A percentile compares a stretch with the other conserved stretches of the same genome.
Evolutionary conservation across 2,113 vertebrate genomes (phyloP).

Genomic region (Planiliza haematocheilus): DNA sequence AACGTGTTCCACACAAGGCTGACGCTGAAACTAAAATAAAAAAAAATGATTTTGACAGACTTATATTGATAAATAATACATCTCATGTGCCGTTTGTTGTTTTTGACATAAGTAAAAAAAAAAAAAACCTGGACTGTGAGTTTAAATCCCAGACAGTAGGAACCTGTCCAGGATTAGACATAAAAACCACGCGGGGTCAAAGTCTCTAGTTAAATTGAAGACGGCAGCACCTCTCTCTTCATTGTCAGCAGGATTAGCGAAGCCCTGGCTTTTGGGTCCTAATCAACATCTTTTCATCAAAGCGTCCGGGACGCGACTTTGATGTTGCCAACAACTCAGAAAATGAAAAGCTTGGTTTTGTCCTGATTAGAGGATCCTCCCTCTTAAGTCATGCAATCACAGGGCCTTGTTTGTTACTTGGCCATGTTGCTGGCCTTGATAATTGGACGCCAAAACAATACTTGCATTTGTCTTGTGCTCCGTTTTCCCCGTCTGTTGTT

Average conservation of each 20-base stretch:
- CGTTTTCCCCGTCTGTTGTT: slow-evolving; percentile 7
- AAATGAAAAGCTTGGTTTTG: slow-evolving; percentile 36
- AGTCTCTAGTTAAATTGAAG: slow-evolving; percentile 8
- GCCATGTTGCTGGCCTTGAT: slow-evolving; percentile 21
- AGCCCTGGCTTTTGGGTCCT: slow-evolving; percentile 13
- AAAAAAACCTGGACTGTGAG: too few species aligned
- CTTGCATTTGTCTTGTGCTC: slow-evolving; percentile 28
- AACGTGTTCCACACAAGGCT: background rate
- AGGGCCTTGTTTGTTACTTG: slow-evolving; percentile 42
- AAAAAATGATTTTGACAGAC: slow-evolving; percentile 4
- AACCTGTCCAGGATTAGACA: slow-evolving; percentile 3
- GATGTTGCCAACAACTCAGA: slow-evolving; percentile 31
- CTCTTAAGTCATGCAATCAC: slow-evolving; percentile 39
- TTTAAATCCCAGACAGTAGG: background rate
- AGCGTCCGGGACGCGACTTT: slow-evolving; percentile 27
- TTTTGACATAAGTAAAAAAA: background rate
- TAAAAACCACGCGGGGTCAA: background rate
- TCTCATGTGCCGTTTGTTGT: background rate
- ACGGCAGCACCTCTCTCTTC: background rate
- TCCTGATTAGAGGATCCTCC: slow-evolving; percentile 48
- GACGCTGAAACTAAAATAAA: slow-evolving; percentile 6
- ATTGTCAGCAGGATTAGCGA: slow-evolving; percentile 9
- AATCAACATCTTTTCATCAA: slow-evolving; percentile 56
- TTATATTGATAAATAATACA: slow-evolving; percentile 1
- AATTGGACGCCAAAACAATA: slow-evolving; percentile 9